Conservation (phyloP, 2,113 vertebrate species). For the Falco punctatus region DNA sequence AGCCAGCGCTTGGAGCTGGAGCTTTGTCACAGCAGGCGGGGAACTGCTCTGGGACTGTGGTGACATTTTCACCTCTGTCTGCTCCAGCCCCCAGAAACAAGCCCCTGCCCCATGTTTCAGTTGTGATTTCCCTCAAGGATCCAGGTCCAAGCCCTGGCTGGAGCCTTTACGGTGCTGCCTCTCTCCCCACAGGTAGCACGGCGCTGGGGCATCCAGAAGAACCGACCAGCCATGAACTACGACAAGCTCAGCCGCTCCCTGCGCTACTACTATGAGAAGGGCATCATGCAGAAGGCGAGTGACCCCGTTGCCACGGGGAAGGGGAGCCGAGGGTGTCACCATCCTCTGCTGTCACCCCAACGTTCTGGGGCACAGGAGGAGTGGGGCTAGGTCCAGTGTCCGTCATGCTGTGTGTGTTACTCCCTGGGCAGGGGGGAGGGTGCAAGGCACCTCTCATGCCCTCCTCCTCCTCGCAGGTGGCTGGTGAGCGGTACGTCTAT, state of each 20-base stretch:
- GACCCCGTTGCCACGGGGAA: accelerated
- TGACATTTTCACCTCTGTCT: background rate
- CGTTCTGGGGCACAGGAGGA: background rate
- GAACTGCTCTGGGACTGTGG: accelerated
- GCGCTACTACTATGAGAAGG: constrained; percentile 98
- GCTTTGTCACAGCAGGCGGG: background rate
- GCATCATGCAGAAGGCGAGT: constrained; percentile 97
- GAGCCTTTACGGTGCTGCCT: constrained; percentile 12
- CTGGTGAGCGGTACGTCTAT: constrained; percentile 94
- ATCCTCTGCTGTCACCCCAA: accelerated
- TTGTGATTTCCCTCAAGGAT: background rate
- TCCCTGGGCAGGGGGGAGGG: accelerated
- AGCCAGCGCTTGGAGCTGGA: constrained; percentile 17
- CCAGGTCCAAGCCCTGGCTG: accelerated
- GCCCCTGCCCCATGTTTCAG: accelerated
- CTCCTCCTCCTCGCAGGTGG: constrained; percentile 77
- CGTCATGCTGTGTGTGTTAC: accelerated
- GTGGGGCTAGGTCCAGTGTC: accelerated
- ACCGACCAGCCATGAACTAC: constrained; percentile 96
- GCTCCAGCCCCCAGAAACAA: background rate
- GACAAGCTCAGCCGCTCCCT: constrained; percentile 97
- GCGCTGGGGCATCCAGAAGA: constrained; percentile 98
- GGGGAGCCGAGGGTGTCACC: accelerated
- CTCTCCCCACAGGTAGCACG: constrained; percentile 85
- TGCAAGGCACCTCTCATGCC: background rate